phyloP scores from a whole-genome alignment of 1,140 invertebrate species.

The Homarus americanus region DNA sequence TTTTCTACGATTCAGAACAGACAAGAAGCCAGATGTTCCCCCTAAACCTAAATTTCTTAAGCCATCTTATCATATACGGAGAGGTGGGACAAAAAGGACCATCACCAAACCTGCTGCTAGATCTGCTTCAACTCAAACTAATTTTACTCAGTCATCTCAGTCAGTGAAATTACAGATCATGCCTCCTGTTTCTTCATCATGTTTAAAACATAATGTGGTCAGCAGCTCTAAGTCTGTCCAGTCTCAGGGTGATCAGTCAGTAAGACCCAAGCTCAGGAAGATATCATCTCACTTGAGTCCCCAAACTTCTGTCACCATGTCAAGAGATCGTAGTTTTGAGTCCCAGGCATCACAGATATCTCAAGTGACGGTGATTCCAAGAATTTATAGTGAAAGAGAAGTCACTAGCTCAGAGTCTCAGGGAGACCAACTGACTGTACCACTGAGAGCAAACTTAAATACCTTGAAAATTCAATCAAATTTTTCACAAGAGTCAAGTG shows the following conservation, averaged over 20 bases:
- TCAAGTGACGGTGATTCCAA: conserved; percentile 60
- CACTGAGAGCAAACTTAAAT: background rate
- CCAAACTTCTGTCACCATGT: conserved; percentile 36
- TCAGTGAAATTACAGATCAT: conserved; percentile 19
- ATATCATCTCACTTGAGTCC: conserved; percentile 29
- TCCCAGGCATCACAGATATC: conserved; percentile 68
- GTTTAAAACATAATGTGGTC: background rate
- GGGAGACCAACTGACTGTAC: conserved; percentile 9
- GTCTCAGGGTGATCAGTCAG: background rate
- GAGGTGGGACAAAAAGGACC: conserved; percentile 40
- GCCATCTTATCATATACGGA: conserved; percentile 58
- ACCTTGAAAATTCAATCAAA: conserved; percentile 16
- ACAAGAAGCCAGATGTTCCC: conserved; percentile 55
- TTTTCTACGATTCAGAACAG: conserved; percentile 35
- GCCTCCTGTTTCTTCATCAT: background rate
- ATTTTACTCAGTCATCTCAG: background rate
- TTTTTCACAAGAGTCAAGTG: conserved; percentile 60
- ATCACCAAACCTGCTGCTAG: conserved; percentile 29
- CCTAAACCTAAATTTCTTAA: conserved; percentile 57
- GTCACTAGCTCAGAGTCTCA: conserved; percentile 9
- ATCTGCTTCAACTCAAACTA: conserved; percentile 51
- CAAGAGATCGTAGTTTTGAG: conserved; percentile 66
- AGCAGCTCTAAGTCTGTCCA: background rate
- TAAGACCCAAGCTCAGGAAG: conserved; percentile 17
- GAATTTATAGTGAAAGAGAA: background rate